Base-by-base conservation (phyloP, 2,888 invertebrate species). In the Stenurella melanura region DNA sequence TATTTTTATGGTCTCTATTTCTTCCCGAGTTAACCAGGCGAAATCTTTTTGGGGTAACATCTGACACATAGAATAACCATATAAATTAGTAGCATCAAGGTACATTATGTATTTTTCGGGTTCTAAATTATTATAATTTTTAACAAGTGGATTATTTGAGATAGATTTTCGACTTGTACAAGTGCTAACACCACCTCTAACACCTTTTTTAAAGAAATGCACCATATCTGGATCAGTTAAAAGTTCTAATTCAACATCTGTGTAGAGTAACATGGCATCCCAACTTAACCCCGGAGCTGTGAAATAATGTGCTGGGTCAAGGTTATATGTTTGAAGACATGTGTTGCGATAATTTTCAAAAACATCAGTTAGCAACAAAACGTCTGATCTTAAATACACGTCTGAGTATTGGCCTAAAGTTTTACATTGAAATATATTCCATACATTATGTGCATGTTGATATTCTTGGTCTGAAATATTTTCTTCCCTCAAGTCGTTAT, bases 131-230 rank as follows among this genome's bases (percentile, higher is more conserved):
- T n/a, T n/a, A n/a, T n/a, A n/a, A n/a, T n/a, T n/a, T n/a, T n/a
- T n/a, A n/a, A n/a, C n/a, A n/a, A n/a, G n/a, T n/a, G n/a, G n/a
- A n/a, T n/a, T n/a, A n/a, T n/a, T n/a, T n/a, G n/a, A n/a, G n/a
- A n/a, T n/a, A n/a, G n/a, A n/a, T n/a, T n/a, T n/a, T n/a, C n/a
- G n/a, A n/a, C n/a, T n/a, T n/a, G n/a, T n/a, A n/a, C n/a, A n/a
- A n/a, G n/a, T n/a, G n/a, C n/a, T n/a, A n/a, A 87, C 75, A n/a
- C 87, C 86, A 12, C 86, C 87, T 26, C 86, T 78, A 71, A 88
- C 83, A 10, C 85, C 85, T 57, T 79, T 78, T 77, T 85, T 81
- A 17, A 86, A 68, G 77, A 87, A 85, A 34, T 80, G 34, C 7
- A 30, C 12, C 5, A n/a, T 63, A 15, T 12, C 26, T n/a, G 34